Percentiles rank a stretch among this genome's conserved stretches.
Evolutionary conservation across 2,888 invertebrate species (phyloP).

Genomic region (Andrena flavipes): DNA sequence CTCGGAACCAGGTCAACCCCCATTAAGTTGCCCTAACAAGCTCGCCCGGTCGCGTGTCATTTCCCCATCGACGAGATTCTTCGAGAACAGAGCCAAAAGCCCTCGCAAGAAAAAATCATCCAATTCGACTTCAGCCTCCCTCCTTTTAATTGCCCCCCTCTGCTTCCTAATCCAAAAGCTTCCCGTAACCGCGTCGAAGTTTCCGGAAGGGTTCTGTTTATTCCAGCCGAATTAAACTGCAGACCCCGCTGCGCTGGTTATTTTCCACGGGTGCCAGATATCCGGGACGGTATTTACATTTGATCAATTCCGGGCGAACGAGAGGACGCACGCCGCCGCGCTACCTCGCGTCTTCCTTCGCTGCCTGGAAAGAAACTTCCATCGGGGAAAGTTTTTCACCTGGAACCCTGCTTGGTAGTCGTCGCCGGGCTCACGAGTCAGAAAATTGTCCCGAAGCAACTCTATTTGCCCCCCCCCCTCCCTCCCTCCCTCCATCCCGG

Average conservation of each 20-base stretch:
- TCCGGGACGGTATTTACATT: constrained; percentile 44
- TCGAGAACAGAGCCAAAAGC: neutral
- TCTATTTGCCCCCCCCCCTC: constrained; percentile 25
- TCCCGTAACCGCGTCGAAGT: constrained; percentile 6
- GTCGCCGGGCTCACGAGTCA: constrained; percentile 15
- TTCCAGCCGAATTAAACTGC: constrained; percentile 38
- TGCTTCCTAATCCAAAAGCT: constrained; percentile 10
- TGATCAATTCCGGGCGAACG: constrained; percentile 38
- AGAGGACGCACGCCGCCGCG: neutral
- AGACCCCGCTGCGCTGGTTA: constrained; percentile 15
- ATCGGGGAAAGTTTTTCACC: constrained; percentile 43
- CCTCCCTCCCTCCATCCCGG: neutral
- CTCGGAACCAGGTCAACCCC: too few relatives aligned
- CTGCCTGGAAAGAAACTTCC: constrained; percentile 23
- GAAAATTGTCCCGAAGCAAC: constrained; percentile 44
- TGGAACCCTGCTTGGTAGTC: constrained; percentile 17
- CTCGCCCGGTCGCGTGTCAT: neutral
- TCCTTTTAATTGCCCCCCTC: constrained; percentile 12
- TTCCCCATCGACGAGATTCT: neutral
- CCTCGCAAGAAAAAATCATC: neutral
- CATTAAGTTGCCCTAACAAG: too few relatives aligned
- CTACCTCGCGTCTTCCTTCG: too few relatives aligned
- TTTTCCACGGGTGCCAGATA: constrained; percentile 31
- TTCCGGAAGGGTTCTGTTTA: constrained; percentile 33
- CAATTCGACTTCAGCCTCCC: constrained; percentile 33